Base-by-base conservation (phyloP, 37 sponge, comb jelly and placozoan species). In the Lycopodina hypogea region DNA sequence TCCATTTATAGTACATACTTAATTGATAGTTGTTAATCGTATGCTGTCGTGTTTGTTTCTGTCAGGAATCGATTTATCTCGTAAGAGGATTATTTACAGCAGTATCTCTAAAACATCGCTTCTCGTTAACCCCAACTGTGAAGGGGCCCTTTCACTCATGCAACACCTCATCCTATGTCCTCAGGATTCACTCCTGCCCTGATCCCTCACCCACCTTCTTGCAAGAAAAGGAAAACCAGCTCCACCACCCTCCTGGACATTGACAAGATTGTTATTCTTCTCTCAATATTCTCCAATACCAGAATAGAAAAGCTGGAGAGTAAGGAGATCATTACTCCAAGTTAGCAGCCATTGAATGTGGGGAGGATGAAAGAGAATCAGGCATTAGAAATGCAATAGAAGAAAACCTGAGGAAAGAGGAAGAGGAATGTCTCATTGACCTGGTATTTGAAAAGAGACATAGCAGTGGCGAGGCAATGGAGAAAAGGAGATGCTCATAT, bases 291-390 rank as follows among this genome's bases (percentile, higher is more conserved):
- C 15, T 33, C 85, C 29, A 78, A 55, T 50, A 88, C 88, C 6
- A 79, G 90, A n/a, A 64, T 87, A 8, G 94, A 94, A 64, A 89
- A 90, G 78, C 75, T 87, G 38, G 89, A 94, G 52, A 90, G 90
- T 79, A 90, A 94, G 80, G 94, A 94, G 79, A 90, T 94, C 30
- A 56, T 87, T 19, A 94, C 94, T 32, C 94, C 94, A 0, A 79
- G 83, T 21, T 94, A 92, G 94, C 71, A 90, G 40, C 72, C 77
- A 33, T 72, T 78, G 21, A 55, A 63, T 51, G 60, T 21, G 11
- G 19, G 26, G 0, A 24, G 45, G 1, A 51, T 4, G 38, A 23
- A 78, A 29, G 56, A 69, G 70, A 41, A 21, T n/a, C 30, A 15
- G 7, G 58, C n/a, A n/a, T n/a, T n/a, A n/a, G 17, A 1, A 42